Evolutionary conservation across 2,113 vertebrate species (phyloP), one percentile per base, ranked within the genome.

Genomic region (Leptosomus discolor): DNA sequence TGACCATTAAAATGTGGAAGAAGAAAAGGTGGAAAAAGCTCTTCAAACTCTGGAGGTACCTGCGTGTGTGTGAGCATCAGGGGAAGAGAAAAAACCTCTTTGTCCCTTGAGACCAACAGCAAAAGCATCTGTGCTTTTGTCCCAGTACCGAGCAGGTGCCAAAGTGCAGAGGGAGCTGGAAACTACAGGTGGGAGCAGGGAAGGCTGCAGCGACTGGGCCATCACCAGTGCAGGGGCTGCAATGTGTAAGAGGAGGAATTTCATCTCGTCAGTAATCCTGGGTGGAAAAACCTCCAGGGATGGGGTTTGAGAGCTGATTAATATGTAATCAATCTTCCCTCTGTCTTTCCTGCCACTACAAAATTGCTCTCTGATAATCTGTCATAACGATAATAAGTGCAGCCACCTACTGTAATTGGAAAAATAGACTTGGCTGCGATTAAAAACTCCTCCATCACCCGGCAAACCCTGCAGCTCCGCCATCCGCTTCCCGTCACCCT

Each of bases 321-420:
- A 85, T 86, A 68, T 5, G 5, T 58, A 56, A 81, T 92, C 65
- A 74, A 39, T 87, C 91, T 88, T 60, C 26, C 85, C 56, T 57
- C 96, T 85, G 71, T 81, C 92, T 91, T 69, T 51, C 57, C 65
- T 73, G 85, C 85, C 45, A 56, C 85, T 41, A 73, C 6, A 2
- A 54, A 92, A 89, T 88, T 58, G 60, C 73, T 91, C 89, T 73
- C 82, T 91, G 78, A 81, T 74, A 56, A 90, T 88, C 89, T 95
- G 96, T 97, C 95, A 91, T 73, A 85, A 91, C 2, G 80, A 56
- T 86, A 96, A 80, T 78, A 82, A 96, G 90, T 85, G 79, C 91
- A 96, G 92, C 92, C 93, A 96, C 96, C 96, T 94, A 90, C 96
- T 74, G 48, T 93, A 90, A 96, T 58, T 93, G 88, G 89, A 83